Conservation (phyloP, 2,797 vertebrate species). For the Rhinichthys osculus region DNA sequence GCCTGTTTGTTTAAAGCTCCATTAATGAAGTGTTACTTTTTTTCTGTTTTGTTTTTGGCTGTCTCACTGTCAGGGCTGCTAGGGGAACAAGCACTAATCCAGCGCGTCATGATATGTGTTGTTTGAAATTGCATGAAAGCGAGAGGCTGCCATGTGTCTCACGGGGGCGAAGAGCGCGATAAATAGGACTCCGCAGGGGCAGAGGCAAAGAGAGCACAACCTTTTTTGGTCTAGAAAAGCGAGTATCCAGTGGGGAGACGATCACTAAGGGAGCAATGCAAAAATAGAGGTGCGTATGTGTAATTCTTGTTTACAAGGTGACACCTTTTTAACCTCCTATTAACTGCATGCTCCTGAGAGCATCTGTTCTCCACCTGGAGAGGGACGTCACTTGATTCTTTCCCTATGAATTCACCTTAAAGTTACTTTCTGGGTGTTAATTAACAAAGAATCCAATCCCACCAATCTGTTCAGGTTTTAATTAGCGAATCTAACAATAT, state of each 20-base stretch:
- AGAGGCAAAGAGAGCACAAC: slow-evolving; percentile 62
- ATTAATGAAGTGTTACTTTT: slow-evolving; percentile 74
- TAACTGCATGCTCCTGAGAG: slow-evolving; percentile 69
- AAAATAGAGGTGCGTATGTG: slow-evolving; percentile 58
- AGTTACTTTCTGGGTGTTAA: slow-evolving; percentile 17
- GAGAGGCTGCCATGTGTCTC: slow-evolving; percentile 70
- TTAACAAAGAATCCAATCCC: neutral
- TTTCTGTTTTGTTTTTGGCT: slow-evolving; percentile 49
- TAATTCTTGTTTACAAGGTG: slow-evolving; percentile 78
- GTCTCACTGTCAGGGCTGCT: slow-evolving; percentile 57
- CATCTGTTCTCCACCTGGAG: slow-evolving; percentile 50
- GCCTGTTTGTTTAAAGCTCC: slow-evolving; percentile 67
- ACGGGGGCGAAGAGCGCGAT: slow-evolving; percentile 64
- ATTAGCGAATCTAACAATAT: slow-evolving; percentile 9
- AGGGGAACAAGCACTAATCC: slow-evolving; percentile 68
- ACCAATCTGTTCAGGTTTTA: neutral
- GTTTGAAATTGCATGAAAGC: slow-evolving; percentile 75
- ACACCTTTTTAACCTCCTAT: slow-evolving; percentile 76
- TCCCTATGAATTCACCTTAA: slow-evolving; percentile 27
- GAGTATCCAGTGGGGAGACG: slow-evolving; percentile 61
- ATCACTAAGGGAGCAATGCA: slow-evolving; percentile 44
- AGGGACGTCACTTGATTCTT: slow-evolving; percentile 25
- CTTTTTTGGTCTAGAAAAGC: slow-evolving; percentile 56
- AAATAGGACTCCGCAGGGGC: slow-evolving; percentile 65
- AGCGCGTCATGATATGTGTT: slow-evolving; percentile 67